These are phyloP conservation scores for Thaumetopoea pityocampa DNA, from an alignment of 1,140 invertebrate genomes.

Conservation along the genomic window DNA sequence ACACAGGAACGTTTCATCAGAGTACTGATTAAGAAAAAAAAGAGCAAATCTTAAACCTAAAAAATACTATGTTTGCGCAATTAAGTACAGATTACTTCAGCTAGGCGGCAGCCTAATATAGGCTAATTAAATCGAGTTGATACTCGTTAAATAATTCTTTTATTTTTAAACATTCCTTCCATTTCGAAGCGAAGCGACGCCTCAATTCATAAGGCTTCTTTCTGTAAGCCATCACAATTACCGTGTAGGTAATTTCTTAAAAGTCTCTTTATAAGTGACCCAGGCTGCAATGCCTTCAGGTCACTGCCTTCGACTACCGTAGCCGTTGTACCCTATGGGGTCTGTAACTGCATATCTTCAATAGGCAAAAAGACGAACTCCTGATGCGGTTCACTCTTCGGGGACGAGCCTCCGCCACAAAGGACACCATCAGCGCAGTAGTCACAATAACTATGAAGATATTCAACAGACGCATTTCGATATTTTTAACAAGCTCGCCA, in stretches of 20 bases:
- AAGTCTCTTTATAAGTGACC: background rate
- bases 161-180: too few species aligned
- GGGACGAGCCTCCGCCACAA: constrained; percentile 30
- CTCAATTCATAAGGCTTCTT: too few species aligned
- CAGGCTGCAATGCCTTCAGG: background rate
- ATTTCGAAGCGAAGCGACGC: too few species aligned
- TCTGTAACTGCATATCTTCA: constrained; percentile 48
- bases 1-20: constrained; percentile 9
- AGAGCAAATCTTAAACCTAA: background rate
- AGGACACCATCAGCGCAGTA: constrained; percentile 27
- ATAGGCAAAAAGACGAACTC: constrained; percentile 40
- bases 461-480: constrained; percentile 47
- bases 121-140: constrained; percentile 27
- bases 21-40: constrained; percentile 1
- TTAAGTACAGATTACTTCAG: constrained; percentile 57
- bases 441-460: constrained; percentile 27
- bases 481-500: background rate
- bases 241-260: too few species aligned
- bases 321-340: constrained; percentile 25
- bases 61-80: constrained; percentile 36
- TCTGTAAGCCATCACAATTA: too few species aligned
- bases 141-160: constrained; percentile 20
- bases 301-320: background rate
- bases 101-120: constrained; percentile 55
- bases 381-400: constrained; percentile 19